A percentile compares a stretch with the other conserved stretches of the same genome.
Conservation (phyloP, 2,797 vertebrate species). For the Meda fulgida region DNA sequence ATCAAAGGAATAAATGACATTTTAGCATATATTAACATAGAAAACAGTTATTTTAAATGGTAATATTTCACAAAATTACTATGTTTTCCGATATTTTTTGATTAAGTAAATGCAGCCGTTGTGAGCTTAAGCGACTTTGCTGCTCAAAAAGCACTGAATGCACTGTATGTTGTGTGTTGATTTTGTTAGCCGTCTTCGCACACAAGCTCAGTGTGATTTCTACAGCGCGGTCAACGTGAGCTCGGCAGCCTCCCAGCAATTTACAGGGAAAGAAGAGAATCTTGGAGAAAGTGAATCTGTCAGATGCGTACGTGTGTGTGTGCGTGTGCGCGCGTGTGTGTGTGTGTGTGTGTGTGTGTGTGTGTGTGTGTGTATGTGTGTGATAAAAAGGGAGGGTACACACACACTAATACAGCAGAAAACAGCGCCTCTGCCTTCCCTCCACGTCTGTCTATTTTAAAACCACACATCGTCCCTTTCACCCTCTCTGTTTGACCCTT, state of each 20-base stretch:
- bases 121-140: not conserved
- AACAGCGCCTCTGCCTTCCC: conserved; percentile 36
- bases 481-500: conserved; percentile 44
- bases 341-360: conserved; percentile 7
- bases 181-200: not conserved
- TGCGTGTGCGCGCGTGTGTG: conserved; percentile 8
- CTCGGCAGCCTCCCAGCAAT: conserved; percentile 55
- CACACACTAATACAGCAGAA: conserved; percentile 27
- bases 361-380: conserved; percentile 12
- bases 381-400: not conserved
- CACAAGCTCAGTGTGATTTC: not conserved
- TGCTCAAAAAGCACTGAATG: not conserved
- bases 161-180: not conserved
- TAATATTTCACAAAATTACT: not conserved
- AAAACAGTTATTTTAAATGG: not conserved
- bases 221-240: conserved; percentile 24
- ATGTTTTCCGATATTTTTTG: not conserved
- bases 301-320: conserved; percentile 22
- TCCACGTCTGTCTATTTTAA: conserved; percentile 55
- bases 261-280: conserved; percentile 57
- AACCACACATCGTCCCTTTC: conserved; percentile 38
- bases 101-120: not conserved
- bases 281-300: conserved; percentile 58
- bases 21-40: not conserved
- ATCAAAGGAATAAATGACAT: not conserved